Percentiles rank a stretch among this genome's conserved stretches.
Evolutionary conservation across 2,113 vertebrate genomes (phyloP).

Genomic region (Macheiramphus alcinus): DNA sequence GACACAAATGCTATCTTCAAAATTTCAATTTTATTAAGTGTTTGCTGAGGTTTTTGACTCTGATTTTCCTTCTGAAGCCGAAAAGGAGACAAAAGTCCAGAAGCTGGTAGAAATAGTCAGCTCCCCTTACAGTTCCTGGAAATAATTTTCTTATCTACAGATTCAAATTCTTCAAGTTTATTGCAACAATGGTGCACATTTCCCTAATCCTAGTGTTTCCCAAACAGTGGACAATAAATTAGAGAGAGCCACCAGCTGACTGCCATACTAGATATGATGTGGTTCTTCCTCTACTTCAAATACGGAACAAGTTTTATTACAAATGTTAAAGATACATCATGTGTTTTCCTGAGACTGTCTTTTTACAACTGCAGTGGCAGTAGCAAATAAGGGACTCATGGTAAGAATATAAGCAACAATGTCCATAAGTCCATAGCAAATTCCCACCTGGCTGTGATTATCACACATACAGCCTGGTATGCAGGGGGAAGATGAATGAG

Average conservation of each 20-base stretch:
- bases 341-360: background rate
- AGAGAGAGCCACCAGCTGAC: background rate
- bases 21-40: background rate
- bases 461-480: background rate
- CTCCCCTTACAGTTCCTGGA: conserved; percentile 24
- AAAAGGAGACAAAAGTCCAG: background rate
- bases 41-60: background rate
- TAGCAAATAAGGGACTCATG: background rate
- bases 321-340: background rate
- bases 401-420: background rate
- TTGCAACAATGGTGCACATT: background rate
- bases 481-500: background rate
- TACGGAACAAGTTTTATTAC: background rate
- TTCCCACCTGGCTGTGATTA: conserved; percentile 32
- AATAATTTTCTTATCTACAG: conserved; percentile 40
- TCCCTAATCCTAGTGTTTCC: background rate
- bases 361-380: background rate
- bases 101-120: background rate
- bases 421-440: background rate
- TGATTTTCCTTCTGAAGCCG: background rate
- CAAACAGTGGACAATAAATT: background rate
- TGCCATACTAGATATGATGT: background rate
- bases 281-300: background rate
- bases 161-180: conserved; percentile 6
- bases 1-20: background rate